A percentile compares a stretch with the other conserved stretches of the same genome.
phyloP scores from a whole-genome alignment of 2,113 vertebrate species.

The Perca schrenkii region DNA sequence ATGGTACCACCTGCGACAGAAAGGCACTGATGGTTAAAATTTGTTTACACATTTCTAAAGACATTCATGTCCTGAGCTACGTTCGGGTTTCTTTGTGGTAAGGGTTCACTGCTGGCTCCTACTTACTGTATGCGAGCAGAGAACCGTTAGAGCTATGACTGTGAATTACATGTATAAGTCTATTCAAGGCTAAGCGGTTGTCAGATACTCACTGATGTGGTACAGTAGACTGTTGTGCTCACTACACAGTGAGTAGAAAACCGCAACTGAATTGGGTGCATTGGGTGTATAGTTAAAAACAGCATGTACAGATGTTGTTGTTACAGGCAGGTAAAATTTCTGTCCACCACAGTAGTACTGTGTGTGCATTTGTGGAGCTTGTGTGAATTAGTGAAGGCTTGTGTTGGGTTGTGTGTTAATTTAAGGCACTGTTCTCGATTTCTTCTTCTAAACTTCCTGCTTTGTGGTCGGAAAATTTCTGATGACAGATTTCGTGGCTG shows the following conservation, averaged over 20 bases:
- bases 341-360: not conserved
- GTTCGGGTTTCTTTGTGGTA: not conserved
- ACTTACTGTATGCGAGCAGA: not conserved
- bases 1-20: slow-evolving; percentile 91
- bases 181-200: slow-evolving; percentile 18
- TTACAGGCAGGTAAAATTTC: slow-evolving; percentile 29
- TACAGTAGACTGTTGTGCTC: not conserved
- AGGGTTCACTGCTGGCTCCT: not conserved
- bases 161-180: not conserved
- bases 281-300: not conserved
- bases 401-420: slow-evolving; percentile 66
- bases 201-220: slow-evolving; percentile 23
- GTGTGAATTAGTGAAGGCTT: slow-evolving; percentile 31
- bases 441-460: slow-evolving; percentile 86
- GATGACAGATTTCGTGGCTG: slow-evolving; percentile 85
- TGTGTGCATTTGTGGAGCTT: slow-evolving; percentile 10
- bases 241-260: slow-evolving; percentile 10
- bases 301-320: slow-evolving; percentile 6
- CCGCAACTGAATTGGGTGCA: slow-evolving; percentile 14
- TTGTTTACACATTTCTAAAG: not conserved
- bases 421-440: slow-evolving; percentile 85
- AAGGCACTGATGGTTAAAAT: not conserved
- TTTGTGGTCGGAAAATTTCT: slow-evolving; percentile 87
- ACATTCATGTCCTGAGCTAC: not conserved
- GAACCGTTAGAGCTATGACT: not conserved